Evolutionary conservation across 2,888 invertebrate species (phyloP).

Genomic region (Rhagophthalmus giganteus): DNA sequence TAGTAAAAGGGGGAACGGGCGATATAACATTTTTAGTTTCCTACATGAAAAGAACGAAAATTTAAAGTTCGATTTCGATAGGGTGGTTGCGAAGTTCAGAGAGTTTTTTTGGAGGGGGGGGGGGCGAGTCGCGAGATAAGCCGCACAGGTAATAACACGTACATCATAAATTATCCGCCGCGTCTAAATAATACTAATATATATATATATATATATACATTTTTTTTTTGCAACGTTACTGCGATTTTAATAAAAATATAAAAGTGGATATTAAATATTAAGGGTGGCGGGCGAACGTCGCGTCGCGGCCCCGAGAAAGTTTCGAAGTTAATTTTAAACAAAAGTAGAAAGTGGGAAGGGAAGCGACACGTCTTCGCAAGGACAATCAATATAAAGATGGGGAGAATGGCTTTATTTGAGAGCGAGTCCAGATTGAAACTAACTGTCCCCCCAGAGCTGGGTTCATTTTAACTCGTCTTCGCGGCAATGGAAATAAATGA

Average conservation of each 20-base stretch:
- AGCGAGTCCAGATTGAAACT: conserved; percentile 48
- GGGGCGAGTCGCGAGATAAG: too few species aligned
- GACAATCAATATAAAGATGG: conserved; percentile 45
- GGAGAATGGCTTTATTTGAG: conserved; percentile 43
- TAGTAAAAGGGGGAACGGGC: too few species aligned
- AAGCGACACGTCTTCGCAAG: conserved; percentile 13
- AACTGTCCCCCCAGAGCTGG: conserved; percentile 46
- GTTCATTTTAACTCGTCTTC: conserved; percentile 42
- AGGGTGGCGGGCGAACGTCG: neutral
- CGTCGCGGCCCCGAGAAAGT: neutral
- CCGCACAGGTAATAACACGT: too few species aligned
- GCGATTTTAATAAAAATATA: neutral
- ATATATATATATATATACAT: too few species aligned
- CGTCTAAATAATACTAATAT: too few species aligned
- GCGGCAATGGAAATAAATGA: conserved; percentile 49
- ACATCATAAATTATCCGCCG: too few species aligned
- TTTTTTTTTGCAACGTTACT: neutral
- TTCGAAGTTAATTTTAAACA: conserved; percentile 19
- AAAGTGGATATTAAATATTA: neutral
- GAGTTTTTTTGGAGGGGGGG: too few species aligned
- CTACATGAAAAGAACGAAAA: too few species aligned
- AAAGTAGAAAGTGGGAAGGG: conserved; percentile 12
- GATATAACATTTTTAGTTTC: too few species aligned
- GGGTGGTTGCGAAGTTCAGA: too few species aligned
- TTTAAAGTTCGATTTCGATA: too few species aligned